Base-by-base conservation (phyloP, 2,888 invertebrate genomes). In the Thalpophila matura region DNA sequence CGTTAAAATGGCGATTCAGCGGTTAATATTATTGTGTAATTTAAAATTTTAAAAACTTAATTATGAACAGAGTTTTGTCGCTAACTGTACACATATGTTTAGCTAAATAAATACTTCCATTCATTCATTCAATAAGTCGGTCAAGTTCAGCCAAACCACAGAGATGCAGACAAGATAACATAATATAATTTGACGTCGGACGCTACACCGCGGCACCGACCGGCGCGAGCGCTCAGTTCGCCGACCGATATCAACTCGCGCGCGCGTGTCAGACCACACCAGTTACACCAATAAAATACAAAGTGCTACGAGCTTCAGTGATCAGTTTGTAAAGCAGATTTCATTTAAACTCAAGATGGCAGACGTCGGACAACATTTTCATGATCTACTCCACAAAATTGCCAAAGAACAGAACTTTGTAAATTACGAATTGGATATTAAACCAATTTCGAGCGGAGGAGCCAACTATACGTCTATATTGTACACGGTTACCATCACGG, bases 381-480 rank as follows among this genome's bases (percentile, higher is more conserved):
- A 51, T 4, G 42, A 50, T 12, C 37, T 77, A 4, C 38, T 84
- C 2, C 37, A 58, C 4, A 69, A 73, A 50, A 77, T 84, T 12
- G 80, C 79, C 0, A 42, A 43, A 18, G 78, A 82, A 60, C 77
- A 80, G 12, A 56, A 78, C 3, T 77, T 75, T 12, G 20, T 57
- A 1, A 51, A 75, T n/a, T 79, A 82, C 31, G 58, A 77, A 16
- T 38, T 81, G 1, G 63, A 67, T 47, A 31, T 84, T 1, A 57
- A 74, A 43, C 76, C 80, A 1, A 67, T 82, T 1, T 77, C 73
- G 4, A 83, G 77, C 3, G 83, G 76, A 3, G 88, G 88, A 2
- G 87, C 86, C 0, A 87, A 87, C 58, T 89, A 84, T 59, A 85
- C 85, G 0, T 84, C 87, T 0, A 67, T 65, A 3, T 49, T 89